A percentile compares a stretch with the other conserved stretches of the same genome.
Conservation (phyloP, 2,888 invertebrate species). For the Copidosoma aretas region DNA sequence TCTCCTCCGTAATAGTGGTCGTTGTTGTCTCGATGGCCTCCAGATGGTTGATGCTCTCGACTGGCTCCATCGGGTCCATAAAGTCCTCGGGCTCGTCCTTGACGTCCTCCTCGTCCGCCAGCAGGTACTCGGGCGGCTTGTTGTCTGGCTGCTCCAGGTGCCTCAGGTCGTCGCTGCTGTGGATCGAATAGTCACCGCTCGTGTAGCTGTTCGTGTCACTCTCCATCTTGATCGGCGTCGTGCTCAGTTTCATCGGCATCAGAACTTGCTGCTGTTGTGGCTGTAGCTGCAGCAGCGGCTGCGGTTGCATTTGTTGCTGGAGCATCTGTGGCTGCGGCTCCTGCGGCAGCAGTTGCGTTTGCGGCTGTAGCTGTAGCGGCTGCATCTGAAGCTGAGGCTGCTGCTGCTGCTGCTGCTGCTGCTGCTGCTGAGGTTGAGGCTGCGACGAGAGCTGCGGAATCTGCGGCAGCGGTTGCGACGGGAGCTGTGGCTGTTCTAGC, state of each 20-base stretch:
- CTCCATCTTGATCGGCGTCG: conserved; percentile 51
- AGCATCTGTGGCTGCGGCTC: conserved; percentile 13
- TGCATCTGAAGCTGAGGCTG: background rate
- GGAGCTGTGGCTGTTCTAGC: conserved; percentile 41
- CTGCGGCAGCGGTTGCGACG: background rate
- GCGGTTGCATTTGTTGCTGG: conserved; percentile 3
- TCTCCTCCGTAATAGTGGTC: conserved; percentile 22
- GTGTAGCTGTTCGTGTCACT: conserved; percentile 46
- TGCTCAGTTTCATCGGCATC: conserved; percentile 12
- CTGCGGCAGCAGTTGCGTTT: background rate
- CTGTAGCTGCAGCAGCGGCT: conserved; percentile 1
- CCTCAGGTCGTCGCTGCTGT: conserved; percentile 53
- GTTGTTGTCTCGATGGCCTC: conserved; percentile 23
- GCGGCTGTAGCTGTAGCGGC: background rate
- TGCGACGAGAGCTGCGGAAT: background rate
- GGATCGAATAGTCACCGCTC: conserved; percentile 54
- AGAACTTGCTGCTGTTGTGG: conserved; percentile 13
- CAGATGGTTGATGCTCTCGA: background rate
- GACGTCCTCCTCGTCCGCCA: conserved; percentile 35
- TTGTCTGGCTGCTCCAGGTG: conserved; percentile 45
- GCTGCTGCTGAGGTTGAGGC: background rate
- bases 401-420: background rate
- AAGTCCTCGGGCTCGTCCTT: conserved; percentile 53
- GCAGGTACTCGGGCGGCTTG: conserved; percentile 45
- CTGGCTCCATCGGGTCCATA: conserved; percentile 38